Evolutionary conservation across 1,140 invertebrate genomes (phyloP), one percentile per base, ranked within the genome.

Genomic region (Rhizoglyphus robini): DNA sequence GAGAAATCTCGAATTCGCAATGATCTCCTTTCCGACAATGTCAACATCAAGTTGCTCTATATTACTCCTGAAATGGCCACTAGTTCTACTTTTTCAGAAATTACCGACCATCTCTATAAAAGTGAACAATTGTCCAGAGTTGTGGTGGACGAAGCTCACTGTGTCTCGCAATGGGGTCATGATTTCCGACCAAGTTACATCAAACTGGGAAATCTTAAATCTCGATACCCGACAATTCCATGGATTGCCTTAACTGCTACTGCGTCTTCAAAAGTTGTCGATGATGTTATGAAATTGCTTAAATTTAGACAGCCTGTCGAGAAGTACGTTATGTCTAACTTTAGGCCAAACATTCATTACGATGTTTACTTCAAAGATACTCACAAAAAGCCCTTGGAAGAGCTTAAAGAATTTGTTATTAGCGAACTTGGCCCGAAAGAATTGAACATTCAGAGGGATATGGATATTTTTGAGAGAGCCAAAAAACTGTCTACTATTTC

Each of bases 101-200:
- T 69, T 68, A 51, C 79, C 65, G 69, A 75, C 64, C 72, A 75
- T 58, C 70, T 85, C 20, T 67, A 77, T 59, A 76, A 79, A 48
- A 75, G 75, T 65, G 75, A 78, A 36, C 77, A 82, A 63, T 66
- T 86, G 11, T 77, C 77, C 5, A 83, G 82, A 70, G 79, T 86
- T 68, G 79, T 84, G 27, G 87, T 98, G 15, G 95, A 98, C 79
- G 95, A 98, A 80, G 94, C 92, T 13, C 94, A 98, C 76, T 98
- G 94, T 80, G 91, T 97, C 0, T 94, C 89, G 73, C 87, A 96
- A 71, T 98, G 93, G 93, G 94, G 94, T 0, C 94, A 98, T 77
- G 93, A 97, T 76, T 98, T 98, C 75, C 79, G 94, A 30, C 89
- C 89, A 0, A 89, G 96, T 76, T 98, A 97, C 76, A 79, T 96